These are phyloP conservation scores for Drosophila eohydei DNA, from an alignment of 2,888 invertebrate species.

Conservation along the genomic window DNA sequence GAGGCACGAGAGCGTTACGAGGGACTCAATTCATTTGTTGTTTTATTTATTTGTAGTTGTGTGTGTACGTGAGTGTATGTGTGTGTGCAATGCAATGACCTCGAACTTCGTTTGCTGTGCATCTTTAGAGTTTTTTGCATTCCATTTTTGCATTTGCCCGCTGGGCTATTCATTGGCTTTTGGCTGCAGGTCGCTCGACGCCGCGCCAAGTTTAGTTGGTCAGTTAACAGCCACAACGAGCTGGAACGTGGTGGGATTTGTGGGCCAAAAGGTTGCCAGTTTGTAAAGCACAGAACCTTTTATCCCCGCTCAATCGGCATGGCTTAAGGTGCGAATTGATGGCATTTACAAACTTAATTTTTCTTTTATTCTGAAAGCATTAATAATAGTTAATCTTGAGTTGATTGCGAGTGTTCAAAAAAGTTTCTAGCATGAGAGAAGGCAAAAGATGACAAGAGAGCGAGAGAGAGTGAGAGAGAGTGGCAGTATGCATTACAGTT, in stretches of 20 bases:
- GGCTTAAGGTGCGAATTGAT: conserved; percentile 40
- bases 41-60: conserved; percentile 52
- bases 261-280: conserved; percentile 54
- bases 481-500: conserved; percentile 17
- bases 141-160: conserved; percentile 52
- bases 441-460: neutral
- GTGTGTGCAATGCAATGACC: conserved; percentile 76
- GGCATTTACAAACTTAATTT: conserved; percentile 10
- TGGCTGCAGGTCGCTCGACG: conserved; percentile 34
- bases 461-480: neutral
- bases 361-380: conserved; percentile 22
- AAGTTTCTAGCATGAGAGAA: neutral
- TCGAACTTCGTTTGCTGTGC: conserved; percentile 77
- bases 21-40: conserved; percentile 48
- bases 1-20: conserved; percentile 23
- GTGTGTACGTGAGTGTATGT: conserved; percentile 12
- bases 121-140: conserved; percentile 58
- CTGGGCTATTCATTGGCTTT: conserved; percentile 59
- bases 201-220: conserved; percentile 54
- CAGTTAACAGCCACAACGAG: conserved; percentile 38
- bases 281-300: conserved; percentile 27
- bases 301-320: conserved; percentile 39
- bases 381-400: conserved; percentile 17
- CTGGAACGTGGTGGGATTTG: conserved; percentile 46
- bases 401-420: conserved; percentile 3